phyloP scores from a whole-genome alignment of 2,888 invertebrate genomes.

The Caradrina clavipalpis region DNA sequence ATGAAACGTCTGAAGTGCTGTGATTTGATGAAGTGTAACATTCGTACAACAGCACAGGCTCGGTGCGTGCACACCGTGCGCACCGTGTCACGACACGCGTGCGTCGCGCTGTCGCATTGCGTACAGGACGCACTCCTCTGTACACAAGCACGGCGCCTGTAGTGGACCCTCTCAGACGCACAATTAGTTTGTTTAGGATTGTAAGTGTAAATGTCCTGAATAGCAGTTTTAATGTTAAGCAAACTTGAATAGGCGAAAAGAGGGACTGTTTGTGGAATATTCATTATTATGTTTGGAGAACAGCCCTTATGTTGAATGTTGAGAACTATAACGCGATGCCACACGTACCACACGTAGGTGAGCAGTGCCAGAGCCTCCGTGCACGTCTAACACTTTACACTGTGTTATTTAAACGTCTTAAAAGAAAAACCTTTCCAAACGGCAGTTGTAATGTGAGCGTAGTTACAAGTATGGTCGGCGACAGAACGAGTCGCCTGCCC shows the following conservation, averaged over 20 bases:
- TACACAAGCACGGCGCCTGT: neutral
- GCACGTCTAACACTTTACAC: too few relatives aligned
- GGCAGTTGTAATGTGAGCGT: too few relatives aligned
- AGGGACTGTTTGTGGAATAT: conserved; percentile 1
- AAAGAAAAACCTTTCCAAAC: too few relatives aligned
- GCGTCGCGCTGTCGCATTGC: conserved; percentile 43
- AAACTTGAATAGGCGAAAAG: conserved; percentile 26
- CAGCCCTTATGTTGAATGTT: neutral
- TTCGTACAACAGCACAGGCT: too few relatives aligned
- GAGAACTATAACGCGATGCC: neutral
- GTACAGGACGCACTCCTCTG: conserved; percentile 10
- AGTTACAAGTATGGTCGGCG: too few relatives aligned
- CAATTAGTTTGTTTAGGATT: conserved; percentile 39
- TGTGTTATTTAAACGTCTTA: too few relatives aligned
- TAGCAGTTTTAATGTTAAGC: conserved; percentile 34
- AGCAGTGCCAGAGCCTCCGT: neutral
- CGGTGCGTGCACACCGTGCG: neutral
- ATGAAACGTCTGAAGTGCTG: too few relatives aligned
- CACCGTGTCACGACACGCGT: conserved; percentile 16
- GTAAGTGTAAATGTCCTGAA: conserved; percentile 38
- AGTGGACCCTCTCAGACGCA: neutral
- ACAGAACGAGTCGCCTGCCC: too few relatives aligned
- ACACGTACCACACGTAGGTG: neutral
- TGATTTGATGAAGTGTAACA: too few relatives aligned
- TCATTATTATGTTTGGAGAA: conserved; percentile 8